Evolutionary conservation across 2,888 invertebrate species (phyloP).

Genomic region (Lysandra coridon): DNA sequence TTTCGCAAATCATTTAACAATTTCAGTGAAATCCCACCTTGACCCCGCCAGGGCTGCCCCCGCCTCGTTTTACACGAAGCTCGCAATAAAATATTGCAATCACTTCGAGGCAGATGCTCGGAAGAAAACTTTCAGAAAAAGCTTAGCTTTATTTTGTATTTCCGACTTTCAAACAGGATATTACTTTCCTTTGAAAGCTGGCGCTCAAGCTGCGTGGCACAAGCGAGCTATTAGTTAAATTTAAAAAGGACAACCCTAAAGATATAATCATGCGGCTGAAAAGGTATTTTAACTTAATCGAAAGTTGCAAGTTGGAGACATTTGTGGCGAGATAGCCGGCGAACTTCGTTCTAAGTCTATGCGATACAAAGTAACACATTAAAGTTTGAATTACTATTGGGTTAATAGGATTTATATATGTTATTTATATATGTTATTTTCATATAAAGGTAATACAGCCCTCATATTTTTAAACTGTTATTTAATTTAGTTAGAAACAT

Average conservation of each 20-base stretch:
- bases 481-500: background rate
- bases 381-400: background rate
- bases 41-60: constrained; percentile 35
- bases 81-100: constrained; percentile 5
- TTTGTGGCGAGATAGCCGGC: constrained; percentile 25
- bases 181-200: constrained; percentile 3
- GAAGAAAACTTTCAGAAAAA: background rate
- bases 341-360: constrained; percentile 1
- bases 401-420: background rate
- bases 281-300: constrained; percentile 22
- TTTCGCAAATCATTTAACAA: constrained; percentile 58
- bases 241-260: background rate
- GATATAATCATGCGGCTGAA: constrained; percentile 14
- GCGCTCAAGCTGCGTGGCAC: background rate
- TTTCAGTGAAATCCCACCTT: constrained; percentile 39
- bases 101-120: background rate
- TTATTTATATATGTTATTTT: background rate
- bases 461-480: too few relatives aligned
- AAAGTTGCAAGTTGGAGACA: constrained; percentile 24
- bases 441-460: too few relatives aligned
- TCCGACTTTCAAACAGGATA: background rate
- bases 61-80: background rate
- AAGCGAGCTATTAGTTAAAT: background rate
- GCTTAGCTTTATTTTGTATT: constrained; percentile 6
- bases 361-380: constrained; percentile 8